A percentile compares a stretch with the other conserved stretches of the same genome.
Conservation (phyloP, 2,797 vertebrate genomes). For the Ctenopoma multispine region DNA sequence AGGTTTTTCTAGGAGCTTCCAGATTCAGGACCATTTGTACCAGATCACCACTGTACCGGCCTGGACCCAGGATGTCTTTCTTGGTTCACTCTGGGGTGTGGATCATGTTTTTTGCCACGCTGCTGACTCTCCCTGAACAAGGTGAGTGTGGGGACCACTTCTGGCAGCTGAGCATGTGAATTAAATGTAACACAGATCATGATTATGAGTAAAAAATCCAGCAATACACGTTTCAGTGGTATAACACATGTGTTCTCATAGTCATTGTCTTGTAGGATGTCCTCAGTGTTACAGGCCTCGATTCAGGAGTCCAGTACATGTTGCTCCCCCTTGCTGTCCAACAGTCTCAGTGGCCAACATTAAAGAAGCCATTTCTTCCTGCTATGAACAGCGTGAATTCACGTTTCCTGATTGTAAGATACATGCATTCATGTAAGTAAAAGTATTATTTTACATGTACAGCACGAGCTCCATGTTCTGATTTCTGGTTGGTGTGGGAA, state of each 20-base stretch:
- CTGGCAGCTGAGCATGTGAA: not conserved
- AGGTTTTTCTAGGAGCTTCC: not conserved
- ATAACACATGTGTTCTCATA: not conserved
- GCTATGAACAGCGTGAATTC: not conserved
- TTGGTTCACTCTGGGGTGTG: not conserved
- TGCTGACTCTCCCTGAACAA: not conserved
- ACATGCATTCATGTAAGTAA: constrained; percentile 18
- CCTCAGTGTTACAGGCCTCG: not conserved
- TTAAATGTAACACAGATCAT: no score
- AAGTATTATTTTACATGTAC: no score
- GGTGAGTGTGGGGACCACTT: not conserved
- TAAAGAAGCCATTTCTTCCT: not conserved
- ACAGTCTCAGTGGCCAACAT: not conserved
- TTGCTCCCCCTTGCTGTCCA: not conserved
- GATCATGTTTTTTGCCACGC: not conserved
- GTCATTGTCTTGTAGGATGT: not conserved
- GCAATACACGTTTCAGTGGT: no score
- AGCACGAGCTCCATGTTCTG: no score
- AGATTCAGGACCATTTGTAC: no score
- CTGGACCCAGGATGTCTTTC: not conserved
- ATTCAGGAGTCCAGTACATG: not conserved
- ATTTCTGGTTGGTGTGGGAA: not conserved
- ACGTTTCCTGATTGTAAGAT: not conserved
- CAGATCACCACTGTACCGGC: no score
- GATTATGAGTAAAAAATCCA: no score